Conservation (phyloP, 2,113 vertebrate genomes). For the Gambusia affinis region DNA sequence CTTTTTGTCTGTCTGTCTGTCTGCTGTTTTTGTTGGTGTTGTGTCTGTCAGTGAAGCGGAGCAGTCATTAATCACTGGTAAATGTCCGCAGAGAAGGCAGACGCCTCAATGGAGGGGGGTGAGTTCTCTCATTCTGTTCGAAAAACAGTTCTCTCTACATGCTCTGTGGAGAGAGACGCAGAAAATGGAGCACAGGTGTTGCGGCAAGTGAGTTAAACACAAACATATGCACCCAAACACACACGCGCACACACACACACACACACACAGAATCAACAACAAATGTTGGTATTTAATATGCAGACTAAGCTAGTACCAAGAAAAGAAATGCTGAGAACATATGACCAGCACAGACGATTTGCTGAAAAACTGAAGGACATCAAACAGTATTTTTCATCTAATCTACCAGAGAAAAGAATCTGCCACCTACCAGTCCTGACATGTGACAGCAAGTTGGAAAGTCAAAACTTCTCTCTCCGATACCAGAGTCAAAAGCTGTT, state of each 20-base stretch:
- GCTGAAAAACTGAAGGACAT: constrained; percentile 11
- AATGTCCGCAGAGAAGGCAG: constrained; percentile 66
- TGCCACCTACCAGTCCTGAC: no score
- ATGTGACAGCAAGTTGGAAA: no score
- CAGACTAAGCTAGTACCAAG: constrained; percentile 13
- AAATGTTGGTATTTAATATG: constrained; percentile 42
- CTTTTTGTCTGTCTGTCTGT: constrained; percentile 39
- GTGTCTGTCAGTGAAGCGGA: constrained; percentile 66
- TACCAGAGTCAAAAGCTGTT: no score
- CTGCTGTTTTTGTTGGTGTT: constrained; percentile 61
- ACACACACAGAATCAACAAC: constrained; percentile 25
- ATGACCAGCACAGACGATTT: constrained; percentile 6
- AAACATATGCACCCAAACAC: constrained; percentile 38
- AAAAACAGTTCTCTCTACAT: constrained; percentile 59
- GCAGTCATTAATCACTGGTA: constrained; percentile 76
- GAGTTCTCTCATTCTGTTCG: constrained; percentile 58
- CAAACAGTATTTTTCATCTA: constrained; percentile 29
- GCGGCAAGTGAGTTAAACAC: constrained; percentile 37
- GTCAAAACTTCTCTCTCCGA: no score
- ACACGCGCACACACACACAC: neutral
- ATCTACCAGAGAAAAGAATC: constrained; percentile 34
- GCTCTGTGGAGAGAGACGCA: constrained; percentile 52
- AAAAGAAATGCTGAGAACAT: constrained; percentile 13
- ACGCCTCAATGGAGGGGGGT: constrained; percentile 40
- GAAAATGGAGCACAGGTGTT: constrained; percentile 71